phyloP scores from a whole-genome alignment of 2,113 vertebrate genomes.

The Hyaena hyaena region DNA sequence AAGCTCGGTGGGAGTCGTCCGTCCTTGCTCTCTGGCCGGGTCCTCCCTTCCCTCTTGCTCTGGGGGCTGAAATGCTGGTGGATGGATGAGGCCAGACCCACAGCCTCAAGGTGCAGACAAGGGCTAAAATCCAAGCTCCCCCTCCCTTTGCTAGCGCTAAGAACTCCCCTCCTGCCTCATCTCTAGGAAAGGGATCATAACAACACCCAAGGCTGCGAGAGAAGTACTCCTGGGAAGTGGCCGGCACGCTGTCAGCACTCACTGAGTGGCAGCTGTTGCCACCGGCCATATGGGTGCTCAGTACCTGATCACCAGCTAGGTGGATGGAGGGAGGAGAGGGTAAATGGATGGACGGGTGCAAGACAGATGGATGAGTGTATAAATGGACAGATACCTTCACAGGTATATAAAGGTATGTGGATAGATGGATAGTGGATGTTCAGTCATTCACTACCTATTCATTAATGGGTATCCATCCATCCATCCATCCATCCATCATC shows the following conservation, averaged over 20 bases:
- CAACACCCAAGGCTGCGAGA: too few relatives aligned
- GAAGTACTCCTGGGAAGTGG: background rate
- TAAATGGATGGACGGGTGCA: too few relatives aligned
- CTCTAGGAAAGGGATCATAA: accelerated
- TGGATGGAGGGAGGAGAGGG: background rate
- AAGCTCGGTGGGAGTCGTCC: accelerated
- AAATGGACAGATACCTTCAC: background rate
- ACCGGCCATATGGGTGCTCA: accelerated
- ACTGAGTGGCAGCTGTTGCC: background rate
- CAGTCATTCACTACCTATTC: background rate
- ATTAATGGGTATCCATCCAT: background rate
- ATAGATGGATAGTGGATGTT: too few relatives aligned
- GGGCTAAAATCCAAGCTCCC: background rate
- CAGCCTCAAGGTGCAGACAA: accelerated
- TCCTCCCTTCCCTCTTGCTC: background rate
- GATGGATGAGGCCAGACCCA: accelerated
- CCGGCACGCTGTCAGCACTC: accelerated
- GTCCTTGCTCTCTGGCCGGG: accelerated
- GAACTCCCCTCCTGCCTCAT: background rate
- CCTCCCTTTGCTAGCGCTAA: accelerated
- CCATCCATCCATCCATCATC: background rate
- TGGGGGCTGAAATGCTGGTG: accelerated
- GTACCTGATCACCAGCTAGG: too few relatives aligned
- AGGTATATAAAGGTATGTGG: background rate
- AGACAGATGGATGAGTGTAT: background rate